Conservation (phyloP, 2,888 invertebrate genomes). For the Thymelicus sylvestris region DNA sequence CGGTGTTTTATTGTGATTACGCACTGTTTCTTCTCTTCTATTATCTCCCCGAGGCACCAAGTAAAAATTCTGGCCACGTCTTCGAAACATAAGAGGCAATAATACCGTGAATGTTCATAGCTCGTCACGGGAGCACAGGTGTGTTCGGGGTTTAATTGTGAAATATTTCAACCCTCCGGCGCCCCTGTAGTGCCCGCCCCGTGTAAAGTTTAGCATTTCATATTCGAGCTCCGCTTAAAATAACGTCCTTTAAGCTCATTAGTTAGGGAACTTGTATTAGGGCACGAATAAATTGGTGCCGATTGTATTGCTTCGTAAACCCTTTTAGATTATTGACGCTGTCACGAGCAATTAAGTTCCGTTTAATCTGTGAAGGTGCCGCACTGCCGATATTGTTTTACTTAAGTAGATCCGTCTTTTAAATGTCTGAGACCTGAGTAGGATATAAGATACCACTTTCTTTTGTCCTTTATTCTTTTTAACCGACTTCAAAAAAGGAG, state of each 20-base stretch:
- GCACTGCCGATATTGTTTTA: neutral
- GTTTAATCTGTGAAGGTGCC: no score
- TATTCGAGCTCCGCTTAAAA: conserved; percentile 30
- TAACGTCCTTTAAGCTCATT: conserved; percentile 27
- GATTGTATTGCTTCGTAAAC: conserved; percentile 16
- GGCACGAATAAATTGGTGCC: conserved; percentile 19
- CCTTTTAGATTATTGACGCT: conserved; percentile 2
- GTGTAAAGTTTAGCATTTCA: conserved; percentile 34
- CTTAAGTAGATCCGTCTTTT: no score
- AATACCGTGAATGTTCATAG: conserved; percentile 29
- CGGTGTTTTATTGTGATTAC: conserved; percentile 12
- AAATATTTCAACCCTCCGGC: conserved; percentile 40
- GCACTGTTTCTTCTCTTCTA: neutral
- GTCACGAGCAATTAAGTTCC: neutral
- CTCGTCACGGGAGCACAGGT: conserved; percentile 48
- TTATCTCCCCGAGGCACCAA: conserved; percentile 1
- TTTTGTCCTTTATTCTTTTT: no score
- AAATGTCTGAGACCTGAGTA: no score
- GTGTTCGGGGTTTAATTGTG: conserved; percentile 46
- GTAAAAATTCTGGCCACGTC: conserved; percentile 23
- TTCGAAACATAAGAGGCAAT: conserved; percentile 23
- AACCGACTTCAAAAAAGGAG: no score
- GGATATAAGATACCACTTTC: no score
- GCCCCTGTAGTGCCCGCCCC: conserved; percentile 14
- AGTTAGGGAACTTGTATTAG: conserved; percentile 23